These are phyloP conservation scores for Echeneis naucrates DNA, from an alignment of 2,797 vertebrate species.

Conservation along the genomic window DNA sequence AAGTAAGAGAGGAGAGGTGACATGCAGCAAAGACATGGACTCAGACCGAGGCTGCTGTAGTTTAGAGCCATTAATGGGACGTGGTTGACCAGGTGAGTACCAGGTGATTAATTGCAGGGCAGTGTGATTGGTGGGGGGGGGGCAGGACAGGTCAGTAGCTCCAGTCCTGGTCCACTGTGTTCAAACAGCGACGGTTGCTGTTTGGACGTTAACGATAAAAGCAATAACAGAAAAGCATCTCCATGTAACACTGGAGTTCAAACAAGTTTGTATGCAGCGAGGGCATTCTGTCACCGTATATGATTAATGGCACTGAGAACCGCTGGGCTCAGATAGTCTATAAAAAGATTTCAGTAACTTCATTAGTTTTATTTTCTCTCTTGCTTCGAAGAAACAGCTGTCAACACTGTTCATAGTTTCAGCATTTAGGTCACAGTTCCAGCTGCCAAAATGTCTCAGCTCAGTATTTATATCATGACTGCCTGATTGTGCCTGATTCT, in stretches of 20 bases:
- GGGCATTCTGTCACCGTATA: slow-evolving; percentile 47
- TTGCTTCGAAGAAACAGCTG: slow-evolving; percentile 53
- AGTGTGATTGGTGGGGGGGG: background rate
- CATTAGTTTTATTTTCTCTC: slow-evolving; percentile 63
- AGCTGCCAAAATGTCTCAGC: slow-evolving; percentile 77
- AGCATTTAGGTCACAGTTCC: slow-evolving; percentile 77
- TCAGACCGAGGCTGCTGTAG: no score
- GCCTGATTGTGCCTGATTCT: slow-evolving; percentile 75
- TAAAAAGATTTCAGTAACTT: slow-evolving; percentile 79
- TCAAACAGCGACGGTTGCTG: slow-evolving; percentile 11
- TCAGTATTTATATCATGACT: slow-evolving; percentile 77
- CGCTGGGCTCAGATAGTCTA: slow-evolving; percentile 66
- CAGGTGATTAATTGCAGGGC: background rate
- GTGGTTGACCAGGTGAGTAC: no score
- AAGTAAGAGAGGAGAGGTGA: no score
- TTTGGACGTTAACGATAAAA: slow-evolving; percentile 18
- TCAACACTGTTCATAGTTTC: slow-evolving; percentile 72
- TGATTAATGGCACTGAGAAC: slow-evolving; percentile 66
- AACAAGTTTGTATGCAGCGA: slow-evolving; percentile 17
- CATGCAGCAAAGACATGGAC: no score
- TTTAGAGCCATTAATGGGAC: no score
- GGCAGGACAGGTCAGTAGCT: background rate
- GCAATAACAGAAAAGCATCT: slow-evolving; percentile 26
- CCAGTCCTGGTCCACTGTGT: background rate
- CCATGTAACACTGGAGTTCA: slow-evolving; percentile 12